phyloP scores from a whole-genome alignment of 2,113 vertebrate species.

The Clarias magur region DNA sequence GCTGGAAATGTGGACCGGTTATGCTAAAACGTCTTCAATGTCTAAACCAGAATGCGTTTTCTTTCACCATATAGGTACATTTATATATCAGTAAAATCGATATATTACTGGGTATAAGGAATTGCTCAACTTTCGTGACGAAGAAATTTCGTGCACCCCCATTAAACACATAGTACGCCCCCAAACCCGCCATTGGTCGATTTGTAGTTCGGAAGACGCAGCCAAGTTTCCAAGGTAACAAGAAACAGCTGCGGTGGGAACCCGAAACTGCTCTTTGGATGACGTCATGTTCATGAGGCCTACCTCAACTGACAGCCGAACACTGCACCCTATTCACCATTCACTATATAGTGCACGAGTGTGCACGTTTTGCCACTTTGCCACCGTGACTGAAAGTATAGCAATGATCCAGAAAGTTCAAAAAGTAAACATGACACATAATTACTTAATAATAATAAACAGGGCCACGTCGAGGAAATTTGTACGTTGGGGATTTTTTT shows the following conservation, averaged over 20 bases:
- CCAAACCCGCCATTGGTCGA: slow-evolving; percentile 55
- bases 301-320: background rate
- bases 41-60: background rate
- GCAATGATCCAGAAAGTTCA: background rate
- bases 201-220: slow-evolving; percentile 55
- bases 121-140: background rate
- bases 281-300: background rate
- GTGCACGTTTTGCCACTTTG: background rate
- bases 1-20: background rate
- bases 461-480: too few relatives aligned
- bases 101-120: background rate
- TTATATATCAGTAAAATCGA: too few relatives aligned
- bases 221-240: slow-evolving; percentile 48
- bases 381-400: background rate
- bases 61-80: accelerated
- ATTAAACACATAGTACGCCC: slow-evolving; percentile 47
- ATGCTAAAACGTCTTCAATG: background rate
- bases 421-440: background rate
- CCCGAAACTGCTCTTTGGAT: background rate
- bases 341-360: background rate
- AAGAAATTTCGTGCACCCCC: slow-evolving; percentile 42
- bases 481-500: background rate
- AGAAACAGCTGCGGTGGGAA: slow-evolving; percentile 29
- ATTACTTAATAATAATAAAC: background rate
- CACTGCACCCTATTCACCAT: slow-evolving; percentile 25